These are phyloP conservation scores for Lacerta viridis DNA, from an alignment of 2,797 vertebrate genomes.

Conservation along the genomic window DNA sequence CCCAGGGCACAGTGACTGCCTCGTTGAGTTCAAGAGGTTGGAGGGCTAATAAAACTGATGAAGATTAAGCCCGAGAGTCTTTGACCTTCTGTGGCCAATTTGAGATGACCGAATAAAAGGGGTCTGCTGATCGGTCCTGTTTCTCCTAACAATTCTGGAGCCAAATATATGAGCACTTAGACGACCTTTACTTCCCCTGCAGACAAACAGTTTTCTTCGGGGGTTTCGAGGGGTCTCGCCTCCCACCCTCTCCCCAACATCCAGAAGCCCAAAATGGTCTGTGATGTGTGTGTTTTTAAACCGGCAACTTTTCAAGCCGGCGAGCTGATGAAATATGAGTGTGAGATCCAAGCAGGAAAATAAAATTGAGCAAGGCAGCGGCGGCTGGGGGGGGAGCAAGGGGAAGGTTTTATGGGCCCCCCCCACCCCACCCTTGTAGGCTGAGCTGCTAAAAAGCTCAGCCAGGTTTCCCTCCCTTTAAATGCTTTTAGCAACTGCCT, in stretches of 20 bases:
- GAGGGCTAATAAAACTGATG: too few species aligned
- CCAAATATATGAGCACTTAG: not conserved
- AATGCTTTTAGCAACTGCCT: constrained; percentile 44
- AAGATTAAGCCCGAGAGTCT: not conserved
- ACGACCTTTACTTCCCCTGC: not conserved
- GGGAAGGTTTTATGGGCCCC: not conserved
- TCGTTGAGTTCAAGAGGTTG: not conserved
- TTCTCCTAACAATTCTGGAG: not conserved
- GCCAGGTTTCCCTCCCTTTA: constrained; percentile 23
- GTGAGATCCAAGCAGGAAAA: not conserved
- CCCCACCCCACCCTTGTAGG: not conserved
- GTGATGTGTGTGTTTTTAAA: not conserved
- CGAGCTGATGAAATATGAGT: not conserved
- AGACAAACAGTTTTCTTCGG: not conserved
- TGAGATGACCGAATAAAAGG: not conserved
- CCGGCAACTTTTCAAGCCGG: not conserved
- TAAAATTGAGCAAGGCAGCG: constrained; percentile 6
- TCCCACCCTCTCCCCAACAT: not conserved
- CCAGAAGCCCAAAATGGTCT: not conserved
- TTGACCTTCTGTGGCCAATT: not conserved
- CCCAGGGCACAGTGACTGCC: not conserved
- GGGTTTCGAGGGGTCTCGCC: too few species aligned
- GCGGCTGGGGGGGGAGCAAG: not conserved
- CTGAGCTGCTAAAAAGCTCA: not conserved
- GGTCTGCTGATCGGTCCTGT: not conserved